A percentile compares a stretch with the other conserved stretches of the same genome.
Conservation (phyloP, 2,888 invertebrate genomes). For the Drosophila eohydei region DNA sequence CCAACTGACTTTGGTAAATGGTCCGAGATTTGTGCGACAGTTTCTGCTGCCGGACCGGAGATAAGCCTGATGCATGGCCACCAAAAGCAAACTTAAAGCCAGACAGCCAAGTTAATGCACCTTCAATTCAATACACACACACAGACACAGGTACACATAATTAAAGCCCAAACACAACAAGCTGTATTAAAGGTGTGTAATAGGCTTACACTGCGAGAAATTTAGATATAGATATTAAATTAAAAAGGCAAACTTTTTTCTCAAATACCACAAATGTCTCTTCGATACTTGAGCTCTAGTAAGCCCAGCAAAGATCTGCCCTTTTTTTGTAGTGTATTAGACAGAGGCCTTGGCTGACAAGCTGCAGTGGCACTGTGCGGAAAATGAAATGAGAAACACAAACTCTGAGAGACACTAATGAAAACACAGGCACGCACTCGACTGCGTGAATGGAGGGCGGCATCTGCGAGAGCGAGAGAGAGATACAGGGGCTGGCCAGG, state of each 20-base stretch:
- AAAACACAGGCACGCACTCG: constrained; percentile 40
- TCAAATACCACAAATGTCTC: too few relatives aligned
- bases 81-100: constrained; percentile 29
- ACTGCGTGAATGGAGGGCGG: constrained; percentile 6
- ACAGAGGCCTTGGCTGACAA: constrained; percentile 5
- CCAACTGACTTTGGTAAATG: constrained; percentile 63
- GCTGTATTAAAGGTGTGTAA: constrained; percentile 1
- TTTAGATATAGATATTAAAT: not conserved
- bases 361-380: constrained; percentile 13
- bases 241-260: not conserved
- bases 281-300: not conserved
- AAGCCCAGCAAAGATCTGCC: too few relatives aligned
- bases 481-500: not conserved
- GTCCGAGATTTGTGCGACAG: constrained; percentile 70
- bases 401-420: constrained; percentile 29
- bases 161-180: constrained; percentile 3
- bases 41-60: constrained; percentile 50
- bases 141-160: not conserved
- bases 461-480: not conserved
- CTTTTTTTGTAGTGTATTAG: not conserved
- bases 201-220: constrained; percentile 7
- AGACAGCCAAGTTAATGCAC: constrained; percentile 27
- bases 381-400: constrained; percentile 16
- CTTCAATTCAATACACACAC: constrained; percentile 22
- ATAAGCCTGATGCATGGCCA: constrained; percentile 72